Evolutionary conservation across 2,797 vertebrate genomes (phyloP).

Genomic region (Pterois miles): DNA sequence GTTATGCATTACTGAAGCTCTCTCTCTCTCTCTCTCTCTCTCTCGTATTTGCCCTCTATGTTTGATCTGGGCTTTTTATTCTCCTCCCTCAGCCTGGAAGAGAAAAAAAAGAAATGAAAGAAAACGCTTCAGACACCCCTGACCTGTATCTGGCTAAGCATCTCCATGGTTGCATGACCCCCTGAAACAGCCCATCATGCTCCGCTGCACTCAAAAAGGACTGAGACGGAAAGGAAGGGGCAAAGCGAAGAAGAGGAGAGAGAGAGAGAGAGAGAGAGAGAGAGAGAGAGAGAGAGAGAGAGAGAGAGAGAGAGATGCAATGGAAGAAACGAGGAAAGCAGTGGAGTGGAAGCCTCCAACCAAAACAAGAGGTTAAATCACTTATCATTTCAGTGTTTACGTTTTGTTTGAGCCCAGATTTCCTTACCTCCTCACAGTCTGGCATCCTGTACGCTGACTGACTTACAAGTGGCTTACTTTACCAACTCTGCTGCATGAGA

Average conservation of each 20-base stretch:
- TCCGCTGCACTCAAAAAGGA: constrained; percentile 75
- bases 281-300: not conserved
- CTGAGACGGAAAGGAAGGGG: constrained; percentile 37
- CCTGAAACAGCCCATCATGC: constrained; percentile 72
- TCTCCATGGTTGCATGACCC: constrained; percentile 77
- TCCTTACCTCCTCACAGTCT: constrained; percentile 7
- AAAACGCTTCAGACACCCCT: constrained; percentile 63
- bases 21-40: not conserved
- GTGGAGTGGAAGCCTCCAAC: constrained; percentile 46
- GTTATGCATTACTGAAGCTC: constrained; percentile 45
- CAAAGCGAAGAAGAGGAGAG: not conserved
- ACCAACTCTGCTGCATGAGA: not conserved
- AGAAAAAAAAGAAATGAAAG: constrained; percentile 58
- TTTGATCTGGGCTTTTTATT: constrained; percentile 64
- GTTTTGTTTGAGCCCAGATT: constrained; percentile 32
- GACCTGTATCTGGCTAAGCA: constrained; percentile 74
- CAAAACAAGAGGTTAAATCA: constrained; percentile 52
- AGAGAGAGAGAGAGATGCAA: constrained; percentile 22
- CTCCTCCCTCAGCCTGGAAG: constrained; percentile 63
- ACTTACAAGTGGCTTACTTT: constrained; percentile 8
- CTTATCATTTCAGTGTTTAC: constrained; percentile 55
- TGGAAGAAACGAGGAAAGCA: constrained; percentile 44
- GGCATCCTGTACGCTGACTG: not conserved
- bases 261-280: constrained; percentile 1
- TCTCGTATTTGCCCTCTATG: constrained; percentile 17